Base-by-base conservation (phyloP, 2,113 vertebrate genomes). In the Pluvialis apricaria region DNA sequence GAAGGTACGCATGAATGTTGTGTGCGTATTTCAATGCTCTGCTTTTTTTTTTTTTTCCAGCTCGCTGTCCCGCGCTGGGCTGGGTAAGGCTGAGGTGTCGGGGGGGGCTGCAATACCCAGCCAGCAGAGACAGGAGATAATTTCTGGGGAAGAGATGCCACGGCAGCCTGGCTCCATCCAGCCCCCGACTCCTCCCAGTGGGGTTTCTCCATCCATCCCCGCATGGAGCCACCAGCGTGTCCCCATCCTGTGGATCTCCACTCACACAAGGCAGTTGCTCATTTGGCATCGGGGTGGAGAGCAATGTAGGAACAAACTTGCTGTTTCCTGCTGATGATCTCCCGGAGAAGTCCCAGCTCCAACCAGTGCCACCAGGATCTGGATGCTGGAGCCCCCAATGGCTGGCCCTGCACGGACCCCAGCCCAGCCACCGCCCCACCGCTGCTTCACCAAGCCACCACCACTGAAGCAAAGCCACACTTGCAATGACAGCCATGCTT, bases 171-270 rank as follows among this genome's bases (percentile, higher is more conserved):
- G 38, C 64, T 66, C 29, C 64, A 66, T 44, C 38, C 40, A 44
- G 40, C 64, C 40, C 29, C 61, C 18, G 8, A 19, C 61, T 28
- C 29, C 38, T 21, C 31, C 1, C 5, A 13, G 40, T 0, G 1
- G 14, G n/a, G 15, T 17, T 66, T 15, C 34, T 58, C 45, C 70
- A 29, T 38, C 58, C 58, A 8, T 38, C n/a, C 60, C 28, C 32
- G 2, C 0, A 0, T 1, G 4, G 25, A 68, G 20, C 31, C 26
- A 40, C 55, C 0, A 0, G 20, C 45, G 0, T 1, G 0, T 2
- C 68, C 14, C 44, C 38, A 5, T 1, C 55, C 82, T 5, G 3
- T 3, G 2, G 20, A 1, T 28, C 55, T 69, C 66, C 0, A 9
- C 70, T 82, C 24, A 3, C 5, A 0, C 54, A 2, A 29, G 20